These are phyloP conservation scores for Murina feae DNA, from an alignment of 2,113 vertebrate species.

Conservation along the genomic window DNA sequence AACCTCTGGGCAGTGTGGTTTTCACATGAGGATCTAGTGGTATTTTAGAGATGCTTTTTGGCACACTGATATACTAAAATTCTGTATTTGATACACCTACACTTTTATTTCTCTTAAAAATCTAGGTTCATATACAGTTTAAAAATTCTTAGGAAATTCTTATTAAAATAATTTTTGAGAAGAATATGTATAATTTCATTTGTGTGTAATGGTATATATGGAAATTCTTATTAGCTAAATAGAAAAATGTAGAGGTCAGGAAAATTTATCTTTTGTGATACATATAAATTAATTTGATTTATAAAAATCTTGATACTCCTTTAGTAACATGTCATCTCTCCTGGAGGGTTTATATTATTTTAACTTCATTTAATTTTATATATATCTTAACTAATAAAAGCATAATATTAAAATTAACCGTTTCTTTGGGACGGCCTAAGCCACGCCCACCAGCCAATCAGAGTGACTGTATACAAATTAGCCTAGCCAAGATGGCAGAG, in stretches of 20 bases:
- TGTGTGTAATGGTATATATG: background rate
- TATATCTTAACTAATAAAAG: too few species aligned
- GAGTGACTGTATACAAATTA: too few species aligned
- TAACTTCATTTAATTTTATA: slow-evolving; percentile 35
- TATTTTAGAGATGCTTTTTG: background rate
- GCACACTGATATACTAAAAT: background rate
- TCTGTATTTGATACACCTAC: background rate
- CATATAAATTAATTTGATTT: slow-evolving; percentile 19
- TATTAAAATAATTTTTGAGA: background rate
- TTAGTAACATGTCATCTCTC: slow-evolving; percentile 1
- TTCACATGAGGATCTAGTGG: background rate
- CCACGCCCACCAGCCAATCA: too few species aligned
- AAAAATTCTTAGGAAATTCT: background rate
- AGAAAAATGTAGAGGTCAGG: background rate
- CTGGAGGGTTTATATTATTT: background rate
- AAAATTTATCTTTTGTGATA: background rate
- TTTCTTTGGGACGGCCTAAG: too few species aligned
- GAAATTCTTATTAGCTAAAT: slow-evolving; percentile 1
- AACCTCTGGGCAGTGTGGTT: too few species aligned
- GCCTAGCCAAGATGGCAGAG: too few species aligned
- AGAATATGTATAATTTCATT: background rate
- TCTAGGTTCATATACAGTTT: background rate
- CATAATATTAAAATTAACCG: too few species aligned
- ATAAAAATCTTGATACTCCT: background rate
- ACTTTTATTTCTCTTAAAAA: background rate